Base-by-base conservation (phyloP, 2,113 vertebrate species). In the Lophius piscatorius region DNA sequence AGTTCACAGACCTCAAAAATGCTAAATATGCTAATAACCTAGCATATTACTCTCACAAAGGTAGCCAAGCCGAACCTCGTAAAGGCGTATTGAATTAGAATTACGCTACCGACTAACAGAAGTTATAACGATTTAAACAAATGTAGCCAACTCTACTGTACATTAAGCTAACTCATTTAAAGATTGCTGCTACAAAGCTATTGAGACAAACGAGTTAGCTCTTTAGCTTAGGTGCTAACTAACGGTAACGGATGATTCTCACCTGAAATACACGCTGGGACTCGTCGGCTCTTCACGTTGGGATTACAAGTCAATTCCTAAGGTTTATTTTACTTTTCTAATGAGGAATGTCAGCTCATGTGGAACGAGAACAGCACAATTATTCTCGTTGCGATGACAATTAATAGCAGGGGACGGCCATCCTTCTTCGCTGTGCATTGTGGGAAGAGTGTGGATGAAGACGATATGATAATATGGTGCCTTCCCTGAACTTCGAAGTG, bases 371-470 rank as follows among this genome's bases (percentile, higher is more conserved):
- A 66, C 29, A 13, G 20, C 41, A 38, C 34, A 35, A 62, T 81
- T 51, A 83, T 80, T 51, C 67, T 59, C 21, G 4, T 42, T 24
- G 5, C 6, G 23, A 23, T 39, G 54, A 38, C 65, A 33, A 28
- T 40, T 14, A 44, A 7, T n/a, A 1, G 0, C 2, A 6, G 45
- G 26, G 24, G 54, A 28, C 80, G 9, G 65, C 84, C 87, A 89
- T 88, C 42, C 38, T 82, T 4, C 7, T 44, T 10, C 61, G 62
- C 50, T 60, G n/a, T 81, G 87, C 67, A 84, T 78, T 72, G 22
- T 84, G 86, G 84, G 82, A 64, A 18, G 1, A 8, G 1, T 2
- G 6, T 2, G 6, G 9, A 9, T 23, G 34, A 5, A 45, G 0
- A 1, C 12, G n/a, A 20, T n/a, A 2, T 11, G 28, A 48, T 16